Conservation (phyloP, 2,113 vertebrate genomes). For the Chloropsis hardwickii region DNA sequence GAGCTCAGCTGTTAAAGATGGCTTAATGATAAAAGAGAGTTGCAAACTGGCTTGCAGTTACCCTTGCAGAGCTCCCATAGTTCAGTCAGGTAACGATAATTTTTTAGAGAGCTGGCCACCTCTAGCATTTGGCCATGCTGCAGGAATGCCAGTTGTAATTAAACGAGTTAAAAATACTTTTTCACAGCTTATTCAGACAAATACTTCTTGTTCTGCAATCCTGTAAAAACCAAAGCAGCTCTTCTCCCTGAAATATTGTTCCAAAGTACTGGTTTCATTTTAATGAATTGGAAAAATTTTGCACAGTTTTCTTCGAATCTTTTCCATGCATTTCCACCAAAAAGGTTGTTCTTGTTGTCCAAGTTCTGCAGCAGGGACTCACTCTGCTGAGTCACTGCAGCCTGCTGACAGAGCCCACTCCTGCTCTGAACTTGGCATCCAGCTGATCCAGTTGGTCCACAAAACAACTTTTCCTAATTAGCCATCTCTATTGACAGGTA, state of each 20-base stretch:
- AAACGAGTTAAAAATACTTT: slow-evolving; percentile 5
- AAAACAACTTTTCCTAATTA: not conserved
- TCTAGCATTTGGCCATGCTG: not conserved
- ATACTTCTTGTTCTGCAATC: not conserved
- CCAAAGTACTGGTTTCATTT: not conserved
- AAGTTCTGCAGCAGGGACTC: not conserved
- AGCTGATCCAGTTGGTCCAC: not conserved
- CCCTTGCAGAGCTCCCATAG: not conserved
- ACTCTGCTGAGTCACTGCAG: not conserved
- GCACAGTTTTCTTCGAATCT: not conserved
- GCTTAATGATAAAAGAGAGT: not conserved
- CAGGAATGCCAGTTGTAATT: not conserved
- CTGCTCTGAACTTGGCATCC: not conserved
- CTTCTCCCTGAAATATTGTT: not conserved
- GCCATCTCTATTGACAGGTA: not conserved
- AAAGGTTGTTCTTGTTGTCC: not conserved
- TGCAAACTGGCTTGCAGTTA: not conserved
- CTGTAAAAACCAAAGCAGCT: not conserved
- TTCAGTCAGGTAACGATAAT: not conserved
- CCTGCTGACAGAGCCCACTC: not conserved
- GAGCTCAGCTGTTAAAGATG: not conserved
- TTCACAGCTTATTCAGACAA: not conserved
- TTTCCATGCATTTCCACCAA: not conserved
- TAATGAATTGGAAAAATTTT: not conserved
- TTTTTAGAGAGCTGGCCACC: not conserved